phyloP scores from a whole-genome alignment of 2,888 invertebrate species.

The Helicoverpa assulta region DNA sequence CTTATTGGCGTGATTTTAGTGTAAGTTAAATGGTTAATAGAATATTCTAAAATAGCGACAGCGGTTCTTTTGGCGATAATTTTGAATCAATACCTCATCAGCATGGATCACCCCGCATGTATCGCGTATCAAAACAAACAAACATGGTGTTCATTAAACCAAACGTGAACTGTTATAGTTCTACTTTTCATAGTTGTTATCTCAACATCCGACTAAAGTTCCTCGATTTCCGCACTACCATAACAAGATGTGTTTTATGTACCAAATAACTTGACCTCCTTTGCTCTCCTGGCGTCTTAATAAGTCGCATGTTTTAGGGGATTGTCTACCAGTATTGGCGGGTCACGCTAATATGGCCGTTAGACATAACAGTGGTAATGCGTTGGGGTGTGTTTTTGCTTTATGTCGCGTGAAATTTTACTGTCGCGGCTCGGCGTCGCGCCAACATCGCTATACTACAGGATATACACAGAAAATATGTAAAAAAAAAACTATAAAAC shows the following conservation, averaged over 20 bases:
- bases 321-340: slow-evolving; percentile 52
- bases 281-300: slow-evolving; percentile 25
- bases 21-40: too few relatives aligned
- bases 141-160: slow-evolving; percentile 60
- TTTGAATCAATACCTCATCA: neutral
- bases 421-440: slow-evolving; percentile 76
- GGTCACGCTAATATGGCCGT: slow-evolving; percentile 76
- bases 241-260: slow-evolving; percentile 84
- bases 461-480: slow-evolving; percentile 46
- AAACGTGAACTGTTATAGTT: slow-evolving; percentile 75
- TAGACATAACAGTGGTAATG: slow-evolving; percentile 82
- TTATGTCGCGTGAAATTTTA: slow-evolving; percentile 90
- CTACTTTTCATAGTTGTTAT: slow-evolving; percentile 84
- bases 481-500: slow-evolving; percentile 38
- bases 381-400: slow-evolving; percentile 89
- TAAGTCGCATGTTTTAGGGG: slow-evolving; percentile 34
- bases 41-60: too few relatives aligned
- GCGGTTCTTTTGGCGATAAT: neutral
- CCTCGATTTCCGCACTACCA: slow-evolving; percentile 82
- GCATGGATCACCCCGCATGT: neutral
- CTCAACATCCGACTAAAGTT: slow-evolving; percentile 82
- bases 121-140: slow-evolving; percentile 40
- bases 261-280: slow-evolving; percentile 71
- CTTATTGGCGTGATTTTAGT: too few relatives aligned
- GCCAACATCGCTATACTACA: slow-evolving; percentile 55